A percentile compares a stretch with the other conserved stretches of the same genome.
phyloP scores from a whole-genome alignment of 2,888 invertebrate genomes.

The Liposcelis brunnea region DNA sequence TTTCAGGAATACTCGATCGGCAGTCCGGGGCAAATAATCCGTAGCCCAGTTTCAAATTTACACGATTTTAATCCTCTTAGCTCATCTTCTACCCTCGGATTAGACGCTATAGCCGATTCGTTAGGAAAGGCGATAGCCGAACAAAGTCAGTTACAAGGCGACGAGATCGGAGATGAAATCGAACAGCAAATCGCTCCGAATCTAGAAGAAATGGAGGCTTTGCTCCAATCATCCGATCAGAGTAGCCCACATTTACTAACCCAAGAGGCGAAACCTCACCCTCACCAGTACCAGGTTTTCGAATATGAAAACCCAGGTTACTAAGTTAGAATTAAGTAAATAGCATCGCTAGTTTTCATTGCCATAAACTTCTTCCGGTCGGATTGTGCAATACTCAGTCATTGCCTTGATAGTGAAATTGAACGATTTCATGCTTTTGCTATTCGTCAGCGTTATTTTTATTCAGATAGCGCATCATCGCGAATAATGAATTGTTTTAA shows the following conservation, averaged over 20 bases:
- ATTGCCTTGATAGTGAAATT: too few relatives aligned
- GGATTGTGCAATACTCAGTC: too few relatives aligned
- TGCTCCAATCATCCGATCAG: neutral
- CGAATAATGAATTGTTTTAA: too few relatives aligned
- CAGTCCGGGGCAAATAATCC: neutral
- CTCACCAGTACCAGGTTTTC: constrained; percentile 4
- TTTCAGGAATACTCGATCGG: neutral
- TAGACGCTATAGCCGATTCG: neutral
- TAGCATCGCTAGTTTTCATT: too few relatives aligned
- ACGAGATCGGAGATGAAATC: constrained; percentile 1
- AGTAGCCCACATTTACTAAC: neutral
- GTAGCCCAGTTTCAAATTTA: neutral
- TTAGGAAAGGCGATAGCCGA: neutral
- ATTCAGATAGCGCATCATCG: too few relatives aligned
- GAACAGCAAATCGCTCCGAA: neutral
- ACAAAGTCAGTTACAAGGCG: constrained; percentile 2
- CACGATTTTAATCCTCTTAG: constrained; percentile 1
- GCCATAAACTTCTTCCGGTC: too few relatives aligned
- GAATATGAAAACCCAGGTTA: constrained; percentile 4
- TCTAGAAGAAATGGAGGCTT: too few relatives aligned
- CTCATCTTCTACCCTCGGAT: neutral
- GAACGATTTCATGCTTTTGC: too few relatives aligned
- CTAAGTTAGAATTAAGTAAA: neutral
- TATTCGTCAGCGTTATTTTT: too few relatives aligned
- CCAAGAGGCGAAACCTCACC: neutral